A percentile compares a stretch with the other conserved stretches of the same genome.
These are phyloP conservation scores for Pelobates fuscus DNA, from an alignment of 2,113 vertebrate genomes.

Conservation along the genomic window DNA sequence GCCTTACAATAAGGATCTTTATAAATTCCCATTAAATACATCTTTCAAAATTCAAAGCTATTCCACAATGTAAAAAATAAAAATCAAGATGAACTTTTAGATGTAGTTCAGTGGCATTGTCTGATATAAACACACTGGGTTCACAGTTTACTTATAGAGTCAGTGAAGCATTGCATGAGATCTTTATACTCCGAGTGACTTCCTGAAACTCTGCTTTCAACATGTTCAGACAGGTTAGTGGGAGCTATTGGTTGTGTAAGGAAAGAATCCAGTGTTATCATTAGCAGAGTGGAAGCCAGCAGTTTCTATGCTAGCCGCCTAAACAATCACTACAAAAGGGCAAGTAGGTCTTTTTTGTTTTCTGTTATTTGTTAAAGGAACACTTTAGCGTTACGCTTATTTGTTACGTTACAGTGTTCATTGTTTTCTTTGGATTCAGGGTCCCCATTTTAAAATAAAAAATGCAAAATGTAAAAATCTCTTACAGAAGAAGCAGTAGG, in stretches of 20 bases:
- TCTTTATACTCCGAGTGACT: not conserved
- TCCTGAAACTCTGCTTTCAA: not conserved
- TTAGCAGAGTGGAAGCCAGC: not conserved
- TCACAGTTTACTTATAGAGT: not conserved
- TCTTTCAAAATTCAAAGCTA: not conserved
- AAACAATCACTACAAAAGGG: constrained; percentile 12
- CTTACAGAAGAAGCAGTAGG: too few relatives aligned
- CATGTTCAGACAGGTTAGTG: constrained; percentile 22
- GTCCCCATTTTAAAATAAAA: too few relatives aligned
- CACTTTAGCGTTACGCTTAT: too few relatives aligned
- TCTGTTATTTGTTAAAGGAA: too few relatives aligned
- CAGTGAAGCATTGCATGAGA: not conserved
- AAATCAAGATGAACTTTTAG: not conserved
- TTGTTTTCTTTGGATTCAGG: too few relatives aligned
- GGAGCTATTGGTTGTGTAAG: not conserved
- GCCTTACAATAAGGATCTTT: not conserved
- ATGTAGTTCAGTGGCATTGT: not conserved
- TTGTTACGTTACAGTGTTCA: too few relatives aligned
- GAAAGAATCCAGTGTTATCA: not conserved
- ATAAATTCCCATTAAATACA: not conserved
- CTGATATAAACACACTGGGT: not conserved
- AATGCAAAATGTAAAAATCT: too few relatives aligned
- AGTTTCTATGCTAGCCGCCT: constrained; percentile 1
- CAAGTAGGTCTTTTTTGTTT: constrained; percentile 8
- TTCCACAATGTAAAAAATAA: not conserved